Evolutionary conservation across 1,140 invertebrate species (phyloP).

Genomic region (Panagrolaimus sp.): DNA sequence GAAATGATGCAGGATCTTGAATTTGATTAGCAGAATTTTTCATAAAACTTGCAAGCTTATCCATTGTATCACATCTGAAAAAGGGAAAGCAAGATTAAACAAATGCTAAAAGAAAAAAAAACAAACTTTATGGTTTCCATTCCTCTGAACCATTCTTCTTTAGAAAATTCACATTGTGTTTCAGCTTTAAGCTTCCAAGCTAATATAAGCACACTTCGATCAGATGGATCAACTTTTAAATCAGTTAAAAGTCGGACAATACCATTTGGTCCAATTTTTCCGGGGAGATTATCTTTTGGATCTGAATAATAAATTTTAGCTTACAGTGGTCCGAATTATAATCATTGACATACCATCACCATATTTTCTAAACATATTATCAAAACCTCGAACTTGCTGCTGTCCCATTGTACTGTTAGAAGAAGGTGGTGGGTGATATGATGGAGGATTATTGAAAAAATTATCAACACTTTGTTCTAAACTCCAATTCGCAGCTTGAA

Average conservation of each 20-base stretch:
- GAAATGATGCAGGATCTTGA: constrained; percentile 80
- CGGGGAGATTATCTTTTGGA: constrained; percentile 59
- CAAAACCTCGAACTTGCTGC: no score
- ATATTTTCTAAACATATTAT: background rate
- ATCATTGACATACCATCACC: background rate
- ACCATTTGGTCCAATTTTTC: constrained; percentile 90
- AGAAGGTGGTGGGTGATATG: background rate
- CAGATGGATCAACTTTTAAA: constrained; percentile 80
- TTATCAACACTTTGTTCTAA: background rate
- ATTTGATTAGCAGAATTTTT: constrained; percentile 79
- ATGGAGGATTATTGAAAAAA: background rate
- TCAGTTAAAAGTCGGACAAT: constrained; percentile 91
- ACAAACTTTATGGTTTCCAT: constrained; percentile 79
- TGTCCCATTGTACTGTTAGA: no score
- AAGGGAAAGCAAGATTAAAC: constrained; percentile 18
- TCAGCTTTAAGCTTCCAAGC: constrained; percentile 97
- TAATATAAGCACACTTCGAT: constrained; percentile 84
- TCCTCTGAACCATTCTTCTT: constrained; percentile 86
- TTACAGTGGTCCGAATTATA: no score
- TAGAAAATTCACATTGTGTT: constrained; percentile 91
- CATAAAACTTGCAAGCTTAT: constrained; percentile 81
- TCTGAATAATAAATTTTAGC: constrained; percentile 16
- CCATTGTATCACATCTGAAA: constrained; percentile 66
- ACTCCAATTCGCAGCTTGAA: background rate
- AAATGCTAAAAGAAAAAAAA: background rate